Evolutionary conservation across 2,113 vertebrate species (phyloP), one percentile per base, ranked within the genome.

Genomic region (Uropsilus gracilis): DNA sequence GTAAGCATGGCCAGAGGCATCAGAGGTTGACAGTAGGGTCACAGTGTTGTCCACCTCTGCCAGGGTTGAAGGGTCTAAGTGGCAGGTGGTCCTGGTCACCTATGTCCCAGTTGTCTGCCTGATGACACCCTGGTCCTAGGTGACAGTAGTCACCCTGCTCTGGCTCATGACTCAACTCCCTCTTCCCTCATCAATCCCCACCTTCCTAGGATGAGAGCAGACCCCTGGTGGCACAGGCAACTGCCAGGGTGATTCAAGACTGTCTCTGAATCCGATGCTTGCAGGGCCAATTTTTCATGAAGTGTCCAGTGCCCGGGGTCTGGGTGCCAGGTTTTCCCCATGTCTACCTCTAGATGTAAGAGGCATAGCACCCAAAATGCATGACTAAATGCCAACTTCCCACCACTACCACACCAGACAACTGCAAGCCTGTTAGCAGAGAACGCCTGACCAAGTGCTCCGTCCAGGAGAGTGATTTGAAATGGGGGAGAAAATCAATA

Each of bases 331-430:
- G 32, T 34, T n/a, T n/a, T 37, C 64, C 20, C 18, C 3, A 28
- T 10, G 24, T 28, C 22, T 4, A 12, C 66, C 42, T 77, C 1
- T 3, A 18, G 66, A 28, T 28, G 2, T 6, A 9, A 57, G 71
- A n/a, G 20, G 48, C 48, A n/a, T 50, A 17, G 50, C 4, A 17
- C 5, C 50, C 6, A 11, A 20, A 5, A 55, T 20, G 22, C 53
- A 55, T 7, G 20, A 22, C 53, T 22, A 24, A 5, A 7, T 32
- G 57, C 77, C 26, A 39, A 10, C 34, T 69, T 5, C n/a, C 42
- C 28, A 2, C 20, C 5, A 18, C 28, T 22, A 1, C 11, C 7
- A 22, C 6, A 9, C 1, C 24, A 16, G 48, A 55, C 28, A 39
- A 22, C 53, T 53, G 20, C 20, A 22, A 55, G 53, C 18, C 6